Evolutionary conservation across 2,797 vertebrate genomes (phyloP).

Genomic region (Crypturellus tataupa): DNA sequence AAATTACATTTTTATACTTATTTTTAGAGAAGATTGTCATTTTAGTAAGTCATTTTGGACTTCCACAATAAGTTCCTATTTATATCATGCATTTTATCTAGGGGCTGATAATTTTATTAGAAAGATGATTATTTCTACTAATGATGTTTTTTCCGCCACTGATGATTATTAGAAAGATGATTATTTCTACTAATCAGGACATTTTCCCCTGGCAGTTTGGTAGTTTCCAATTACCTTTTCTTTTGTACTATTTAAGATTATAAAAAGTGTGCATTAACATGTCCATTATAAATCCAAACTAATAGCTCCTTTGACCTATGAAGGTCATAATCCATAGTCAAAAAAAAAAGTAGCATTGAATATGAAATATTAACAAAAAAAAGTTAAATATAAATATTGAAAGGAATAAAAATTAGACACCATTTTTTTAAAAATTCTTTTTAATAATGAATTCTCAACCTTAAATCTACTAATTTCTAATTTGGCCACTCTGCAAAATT

Average conservation of each 20-base stretch:
- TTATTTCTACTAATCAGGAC: not conserved
- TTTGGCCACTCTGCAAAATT: not conserved
- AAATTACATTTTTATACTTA: not conserved
- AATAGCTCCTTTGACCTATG: not conserved
- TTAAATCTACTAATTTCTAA: not conserved
- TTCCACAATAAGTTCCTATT: not conserved
- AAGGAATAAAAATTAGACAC: not conserved
- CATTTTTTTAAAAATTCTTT: too few relatives aligned
- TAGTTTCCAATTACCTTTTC: not conserved
- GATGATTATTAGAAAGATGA: not conserved
- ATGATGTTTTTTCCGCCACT: not conserved
- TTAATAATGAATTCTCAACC: not conserved
- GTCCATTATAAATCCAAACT: not conserved
- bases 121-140: not conserved
- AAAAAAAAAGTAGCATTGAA: not conserved
- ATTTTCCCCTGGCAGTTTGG: not conserved
- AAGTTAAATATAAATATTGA: not conserved
- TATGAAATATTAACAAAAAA: not conserved
- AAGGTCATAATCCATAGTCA: not conserved
- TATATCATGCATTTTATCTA: not conserved
- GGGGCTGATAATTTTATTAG: not conserved
- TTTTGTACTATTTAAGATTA: not conserved
- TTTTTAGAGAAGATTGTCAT: not conserved
- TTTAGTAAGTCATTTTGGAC: not conserved
- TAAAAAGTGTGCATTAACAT: not conserved